Evolutionary conservation across 2,113 vertebrate genomes (phyloP), one percentile per base, ranked within the genome.

Genomic region (Sylvietta virens): DNA sequence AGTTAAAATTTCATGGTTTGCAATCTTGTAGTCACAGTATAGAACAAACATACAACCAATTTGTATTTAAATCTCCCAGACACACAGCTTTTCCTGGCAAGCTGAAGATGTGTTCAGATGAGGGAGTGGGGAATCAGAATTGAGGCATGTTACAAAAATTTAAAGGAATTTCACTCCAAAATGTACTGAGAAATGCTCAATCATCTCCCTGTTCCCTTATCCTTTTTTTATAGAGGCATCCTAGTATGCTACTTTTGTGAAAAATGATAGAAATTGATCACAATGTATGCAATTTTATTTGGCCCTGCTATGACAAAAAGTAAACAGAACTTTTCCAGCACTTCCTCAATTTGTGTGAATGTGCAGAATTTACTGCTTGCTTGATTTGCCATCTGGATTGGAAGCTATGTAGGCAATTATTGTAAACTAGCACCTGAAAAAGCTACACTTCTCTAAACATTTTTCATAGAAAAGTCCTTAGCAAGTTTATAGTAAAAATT

Each of bases 361-460:
- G 58, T 69, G 54, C 45, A 69, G 53, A 78, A 79, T 84, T 70
- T 64, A 93, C 69, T 82, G 57, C 39, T 91, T 86, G 65, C 50
- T 69, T 94, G 78, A 70, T 79, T 94, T 94, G 69, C 88, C 77
- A 80, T 85, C 81, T 87, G 74, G 74, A 89, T 42, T 76, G 81
- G 85, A 92, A 74, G 71, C 45, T 96, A 86, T 92, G 67, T 58
- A 86, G 85, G 66, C 37, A 82, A 94, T 92, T 90, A 78, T 35
- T 64, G 76, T 80, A 92, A 92, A 95, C 82, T 61, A 81, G 69
- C 53, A 96, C 80, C 94, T 94, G 86, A 93, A 86, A 94, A 94
- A 82, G 51, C 77, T 85, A 78, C 56, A 69, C 27, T 78, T 81
- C 78, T 88, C 51, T 69, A 88, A 92, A 94, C 45, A 94, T 62